These are phyloP conservation scores for Abrostola tripartita DNA, from an alignment of 2,888 invertebrate genomes.

Conservation along the genomic window DNA sequence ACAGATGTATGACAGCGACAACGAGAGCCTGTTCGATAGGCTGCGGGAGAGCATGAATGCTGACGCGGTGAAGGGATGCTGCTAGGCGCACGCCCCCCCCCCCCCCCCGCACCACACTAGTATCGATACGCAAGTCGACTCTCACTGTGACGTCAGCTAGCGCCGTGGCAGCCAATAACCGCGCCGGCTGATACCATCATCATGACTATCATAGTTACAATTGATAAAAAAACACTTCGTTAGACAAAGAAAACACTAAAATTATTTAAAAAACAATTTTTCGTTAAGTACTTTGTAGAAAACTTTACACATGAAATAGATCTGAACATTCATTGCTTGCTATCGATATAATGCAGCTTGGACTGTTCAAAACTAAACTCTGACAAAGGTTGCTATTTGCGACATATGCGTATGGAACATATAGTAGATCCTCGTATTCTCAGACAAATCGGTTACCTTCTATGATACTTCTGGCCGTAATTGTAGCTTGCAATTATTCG, in stretches of 20 bases:
- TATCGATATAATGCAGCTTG: constrained; percentile 28
- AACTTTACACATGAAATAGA: constrained; percentile 37
- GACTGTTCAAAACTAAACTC: constrained; percentile 39
- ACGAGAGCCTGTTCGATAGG: constrained; percentile 71
- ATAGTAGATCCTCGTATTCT: constrained; percentile 3
- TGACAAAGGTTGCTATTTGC: constrained; percentile 21
- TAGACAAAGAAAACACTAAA: constrained; percentile 5
- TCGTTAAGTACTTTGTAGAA: constrained; percentile 12
- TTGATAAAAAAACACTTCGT: constrained; percentile 5
- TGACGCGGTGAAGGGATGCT: constrained; percentile 61
- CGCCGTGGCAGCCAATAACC: constrained; percentile 31
- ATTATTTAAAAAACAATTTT: constrained; percentile 7
- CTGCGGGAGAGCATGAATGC: constrained; percentile 63
- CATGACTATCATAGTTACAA: constrained; percentile 1
- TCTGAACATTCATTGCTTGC: constrained; percentile 46
- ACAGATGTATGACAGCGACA: constrained; percentile 70
- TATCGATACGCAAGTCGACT: constrained; percentile 24
- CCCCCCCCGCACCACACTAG: constrained; percentile 13
- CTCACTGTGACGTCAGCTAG: constrained; percentile 23
- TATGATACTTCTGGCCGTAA: constrained; percentile 34
- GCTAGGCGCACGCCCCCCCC: constrained; percentile 25
- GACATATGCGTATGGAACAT: constrained; percentile 25
- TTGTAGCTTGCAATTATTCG: constrained; percentile 40
- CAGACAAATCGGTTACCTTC: constrained; percentile 18
- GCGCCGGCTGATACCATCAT: constrained; percentile 24